phyloP scores from a whole-genome alignment of 2,113 vertebrate genomes.

The Emydura subglobosa region DNA sequence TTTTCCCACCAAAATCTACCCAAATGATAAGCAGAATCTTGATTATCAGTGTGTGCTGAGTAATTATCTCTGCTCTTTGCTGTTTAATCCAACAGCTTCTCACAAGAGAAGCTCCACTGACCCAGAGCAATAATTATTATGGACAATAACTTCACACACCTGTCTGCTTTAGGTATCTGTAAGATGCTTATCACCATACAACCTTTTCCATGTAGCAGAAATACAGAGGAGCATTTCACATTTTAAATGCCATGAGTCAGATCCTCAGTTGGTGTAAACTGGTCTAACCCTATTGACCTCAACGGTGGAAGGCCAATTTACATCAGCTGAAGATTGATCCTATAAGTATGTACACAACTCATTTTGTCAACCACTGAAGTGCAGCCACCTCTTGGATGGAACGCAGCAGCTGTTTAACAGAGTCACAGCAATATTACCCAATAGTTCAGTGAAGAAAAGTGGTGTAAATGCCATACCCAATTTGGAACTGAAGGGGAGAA shows the following conservation, averaged over 20 bases:
- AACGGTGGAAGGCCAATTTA: neutral
- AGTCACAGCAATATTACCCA: accelerated
- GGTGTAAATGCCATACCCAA: accelerated
- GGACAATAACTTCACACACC: neutral
- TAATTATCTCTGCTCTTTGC: neutral
- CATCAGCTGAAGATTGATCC: accelerated
- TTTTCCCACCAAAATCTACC: neutral
- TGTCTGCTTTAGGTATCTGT: neutral
- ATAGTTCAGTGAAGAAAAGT: accelerated
- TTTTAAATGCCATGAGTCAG: too few relatives aligned
- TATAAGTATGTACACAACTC: neutral
- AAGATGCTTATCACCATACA: neutral
- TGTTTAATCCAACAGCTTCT: neutral
- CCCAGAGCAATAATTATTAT: neutral
- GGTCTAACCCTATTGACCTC: accelerated
- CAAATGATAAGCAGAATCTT: neutral
- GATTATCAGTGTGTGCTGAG: neutral
- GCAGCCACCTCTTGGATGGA: accelerated
- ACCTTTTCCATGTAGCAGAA: accelerated
- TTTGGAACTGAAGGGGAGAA: neutral
- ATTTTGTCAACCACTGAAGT: neutral
- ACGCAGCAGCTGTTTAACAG: neutral
- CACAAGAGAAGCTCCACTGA: neutral
- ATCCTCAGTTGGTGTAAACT: accelerated
- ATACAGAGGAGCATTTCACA: neutral